Percentiles rank a stretch among this genome's conserved stretches.
Evolutionary conservation across 2,888 invertebrate species (phyloP).

Genomic region (Gymnosoma rotundatum): DNA sequence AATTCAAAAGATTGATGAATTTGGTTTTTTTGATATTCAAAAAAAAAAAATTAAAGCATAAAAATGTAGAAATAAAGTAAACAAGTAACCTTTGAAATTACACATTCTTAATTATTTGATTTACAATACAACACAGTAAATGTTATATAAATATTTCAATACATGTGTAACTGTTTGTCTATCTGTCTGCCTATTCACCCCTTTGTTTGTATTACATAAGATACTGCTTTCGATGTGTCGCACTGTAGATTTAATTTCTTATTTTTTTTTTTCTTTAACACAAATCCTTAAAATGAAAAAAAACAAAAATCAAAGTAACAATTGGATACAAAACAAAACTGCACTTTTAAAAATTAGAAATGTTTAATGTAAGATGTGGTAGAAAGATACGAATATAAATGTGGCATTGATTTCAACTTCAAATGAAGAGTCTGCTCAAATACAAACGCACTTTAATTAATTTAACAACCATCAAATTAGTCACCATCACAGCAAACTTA

Average conservation of each 20-base stretch:
- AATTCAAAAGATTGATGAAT: constrained; percentile 38
- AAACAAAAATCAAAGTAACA: neutral
- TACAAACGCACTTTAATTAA: constrained; percentile 67
- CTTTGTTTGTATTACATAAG: constrained; percentile 20
- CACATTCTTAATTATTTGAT: constrained; percentile 16
- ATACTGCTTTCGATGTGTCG: too few relatives aligned
- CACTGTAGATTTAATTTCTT: constrained; percentile 16
- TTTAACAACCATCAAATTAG: constrained; percentile 66
- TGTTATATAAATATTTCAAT: neutral
- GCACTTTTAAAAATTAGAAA: neutral
- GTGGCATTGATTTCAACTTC: constrained; percentile 53
- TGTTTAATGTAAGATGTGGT: constrained; percentile 37
- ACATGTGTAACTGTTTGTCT: neutral
- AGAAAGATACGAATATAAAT: constrained; percentile 43
- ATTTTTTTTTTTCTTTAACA: neutral
- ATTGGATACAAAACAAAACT: neutral
- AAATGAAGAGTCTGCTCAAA: neutral
- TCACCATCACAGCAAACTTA: constrained; percentile 36
- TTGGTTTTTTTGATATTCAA: constrained; percentile 53
- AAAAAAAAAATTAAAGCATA: constrained; percentile 6
- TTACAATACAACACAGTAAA: neutral
- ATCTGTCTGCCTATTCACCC: neutral
- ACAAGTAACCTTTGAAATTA: constrained; percentile 51
- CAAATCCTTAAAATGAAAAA: constrained; percentile 20
- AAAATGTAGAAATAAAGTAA: neutral